Evolutionary conservation across 35 echinoderm and acorn worm genomes (phyloP).

Genomic region (Nesometra sesokonis): DNA sequence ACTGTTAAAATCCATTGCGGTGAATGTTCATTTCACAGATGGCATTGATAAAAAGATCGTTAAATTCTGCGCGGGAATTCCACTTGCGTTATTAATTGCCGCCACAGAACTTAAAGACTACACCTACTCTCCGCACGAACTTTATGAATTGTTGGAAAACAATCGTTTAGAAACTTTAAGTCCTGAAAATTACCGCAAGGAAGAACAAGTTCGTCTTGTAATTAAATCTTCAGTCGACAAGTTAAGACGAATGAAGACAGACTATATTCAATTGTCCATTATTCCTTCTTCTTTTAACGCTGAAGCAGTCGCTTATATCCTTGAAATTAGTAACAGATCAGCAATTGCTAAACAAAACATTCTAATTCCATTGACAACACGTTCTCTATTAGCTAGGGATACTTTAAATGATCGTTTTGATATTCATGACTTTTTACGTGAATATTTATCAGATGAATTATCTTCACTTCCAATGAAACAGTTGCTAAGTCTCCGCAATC

Average conservation of each 20-base stretch:
- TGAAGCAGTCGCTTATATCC: background rate
- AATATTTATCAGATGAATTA: background rate
- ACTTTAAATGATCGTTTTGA: background rate
- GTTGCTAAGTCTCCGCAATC: background rate
- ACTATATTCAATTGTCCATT: background rate
- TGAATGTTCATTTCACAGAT: background rate
- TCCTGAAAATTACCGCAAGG: background rate
- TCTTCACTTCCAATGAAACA: background rate
- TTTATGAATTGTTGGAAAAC: background rate
- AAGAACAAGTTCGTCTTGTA: background rate
- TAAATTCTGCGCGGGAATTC: background rate
- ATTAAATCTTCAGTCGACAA: background rate
- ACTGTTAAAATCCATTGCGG: background rate
- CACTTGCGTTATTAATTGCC: background rate
- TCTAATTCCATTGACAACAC: slow-evolving; percentile 1
- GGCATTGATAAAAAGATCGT: background rate
- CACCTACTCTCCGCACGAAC: background rate
- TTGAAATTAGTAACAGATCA: background rate
- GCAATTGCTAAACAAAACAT: background rate
- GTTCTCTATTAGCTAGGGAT: background rate
- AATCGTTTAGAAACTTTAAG: background rate
- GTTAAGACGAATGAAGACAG: background rate
- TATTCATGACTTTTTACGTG: slow-evolving; percentile 4
- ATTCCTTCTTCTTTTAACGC: background rate
- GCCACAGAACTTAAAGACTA: background rate